Evolutionary conservation across 2,888 invertebrate species (phyloP), one percentile per base, ranked within the genome.

Genomic region (Iselma pallidipennis): DNA sequence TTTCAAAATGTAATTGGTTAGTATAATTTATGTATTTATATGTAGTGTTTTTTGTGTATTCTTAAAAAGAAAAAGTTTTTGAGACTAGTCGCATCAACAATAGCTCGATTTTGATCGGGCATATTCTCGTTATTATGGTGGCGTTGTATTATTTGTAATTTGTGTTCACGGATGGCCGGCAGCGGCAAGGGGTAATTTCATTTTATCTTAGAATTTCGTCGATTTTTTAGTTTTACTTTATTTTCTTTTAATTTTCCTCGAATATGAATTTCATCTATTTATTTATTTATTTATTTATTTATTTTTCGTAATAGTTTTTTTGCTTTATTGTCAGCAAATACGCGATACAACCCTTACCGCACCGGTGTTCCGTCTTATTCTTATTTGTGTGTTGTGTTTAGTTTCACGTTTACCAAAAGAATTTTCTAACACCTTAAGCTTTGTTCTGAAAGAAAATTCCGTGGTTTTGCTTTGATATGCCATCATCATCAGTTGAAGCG

Each of bases 21-120:
- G 67, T 70, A 67, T 71, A 73, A 75, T 76, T 78, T 77, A 77
- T 75, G 75, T 77, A 74, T 75, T 76, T 76, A 72, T 75, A 72
- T 80, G 79, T 81, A 81, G 81, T 79, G 79, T 78, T 79, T 37
- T 42, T 78, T 79, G 79, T 81, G 80, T 80, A 78, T 72, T 71
- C 67, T 71, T 74, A 70, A 69, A 75, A 21, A 70, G 69, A 75
- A 21, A 1, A 14, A 9, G 19, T 37, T 37, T 37, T 70, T 73
- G 71, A 76, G 66, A 76, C 79, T 80, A 80, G 80, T 79, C 80
- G 74, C 74, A 73, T 72, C 66, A 59, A 55, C 56, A 59, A 64
- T 57, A 42, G 60, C 55, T 52, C 61, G 28, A 55, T 19, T 7
- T 16, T n/a, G 14, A 37, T 37, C 23, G 59, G 52, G 57, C 55